phyloP scores from a whole-genome alignment of 2,888 invertebrate species.

The Linyphia triangularis region DNA sequence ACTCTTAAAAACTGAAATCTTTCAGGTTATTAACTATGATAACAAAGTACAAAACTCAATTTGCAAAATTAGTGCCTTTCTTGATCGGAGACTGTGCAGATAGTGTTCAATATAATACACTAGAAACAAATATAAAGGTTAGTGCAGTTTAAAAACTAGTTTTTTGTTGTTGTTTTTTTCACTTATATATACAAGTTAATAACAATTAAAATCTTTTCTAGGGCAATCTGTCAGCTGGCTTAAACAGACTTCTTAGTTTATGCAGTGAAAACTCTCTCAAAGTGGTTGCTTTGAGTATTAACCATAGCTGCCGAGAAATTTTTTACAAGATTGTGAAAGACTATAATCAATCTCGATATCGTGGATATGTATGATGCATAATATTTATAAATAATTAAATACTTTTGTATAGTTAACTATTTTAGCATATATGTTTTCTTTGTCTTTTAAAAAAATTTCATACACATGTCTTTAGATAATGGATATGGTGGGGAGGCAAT shows the following conservation, averaged over 20 bases:
- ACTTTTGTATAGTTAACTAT: too few species aligned
- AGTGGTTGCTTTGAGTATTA: slow-evolving; percentile 51
- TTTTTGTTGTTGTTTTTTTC: background rate
- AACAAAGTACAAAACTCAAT: slow-evolving; percentile 31
- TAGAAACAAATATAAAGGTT: slow-evolving; percentile 76
- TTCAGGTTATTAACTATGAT: slow-evolving; percentile 61
- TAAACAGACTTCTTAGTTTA: slow-evolving; percentile 46
- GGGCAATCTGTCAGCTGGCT: slow-evolving; percentile 37
- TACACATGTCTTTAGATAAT: too few species aligned
- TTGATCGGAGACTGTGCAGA: slow-evolving; percentile 62
- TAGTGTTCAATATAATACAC: slow-evolving; percentile 52
- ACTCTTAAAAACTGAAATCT: background rate
- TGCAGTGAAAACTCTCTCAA: slow-evolving; percentile 53
- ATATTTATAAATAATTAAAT: background rate
- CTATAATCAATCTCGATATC: slow-evolving; percentile 31
- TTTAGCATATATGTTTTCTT: too few species aligned
- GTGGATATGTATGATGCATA: slow-evolving; percentile 14
- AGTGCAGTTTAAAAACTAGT: background rate
- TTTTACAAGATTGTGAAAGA: slow-evolving; percentile 47
- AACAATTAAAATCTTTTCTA: slow-evolving; percentile 19
- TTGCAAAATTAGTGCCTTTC: slow-evolving; percentile 60
- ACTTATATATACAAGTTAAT: background rate
- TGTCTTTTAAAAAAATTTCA: too few species aligned
- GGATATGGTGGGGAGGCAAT: too few species aligned
- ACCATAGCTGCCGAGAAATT: slow-evolving; percentile 53